A percentile compares a stretch with the other conserved stretches of the same genome.
These are phyloP conservation scores for Phaethon lepturus DNA, from an alignment of 2,113 vertebrate genomes.

Conservation along the genomic window DNA sequence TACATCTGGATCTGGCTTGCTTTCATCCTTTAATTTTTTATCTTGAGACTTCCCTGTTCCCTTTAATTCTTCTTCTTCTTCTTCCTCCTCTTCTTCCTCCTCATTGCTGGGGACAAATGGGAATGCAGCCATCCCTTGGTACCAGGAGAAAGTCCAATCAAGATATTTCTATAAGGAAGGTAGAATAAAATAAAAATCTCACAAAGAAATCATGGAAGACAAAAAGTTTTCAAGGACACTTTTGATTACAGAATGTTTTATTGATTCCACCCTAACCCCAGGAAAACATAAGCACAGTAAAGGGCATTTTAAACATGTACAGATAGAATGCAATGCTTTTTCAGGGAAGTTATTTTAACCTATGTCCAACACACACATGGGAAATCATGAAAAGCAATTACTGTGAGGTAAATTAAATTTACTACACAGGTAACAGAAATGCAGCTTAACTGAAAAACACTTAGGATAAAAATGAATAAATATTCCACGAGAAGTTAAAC, in stretches of 20 bases:
- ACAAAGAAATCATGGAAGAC: background rate
- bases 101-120: conserved; percentile 84
- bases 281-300: background rate
- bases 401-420: background rate
- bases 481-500: background rate
- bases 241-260: background rate
- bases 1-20: conserved; percentile 85
- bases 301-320: background rate
- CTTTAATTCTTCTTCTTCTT: conserved; percentile 60
- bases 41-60: conserved; percentile 67
- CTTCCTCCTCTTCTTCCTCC: conserved; percentile 80
- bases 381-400: background rate
- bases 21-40: conserved; percentile 80
- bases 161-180: conserved; percentile 82
- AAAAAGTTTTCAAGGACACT: background rate
- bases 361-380: background rate
- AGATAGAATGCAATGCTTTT: background rate
- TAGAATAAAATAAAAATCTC: background rate
- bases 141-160: conserved; percentile 91
- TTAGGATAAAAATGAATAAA: background rate
- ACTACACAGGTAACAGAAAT: background rate
- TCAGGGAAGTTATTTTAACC: background rate
- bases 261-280: background rate
- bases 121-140: conserved; percentile 83
- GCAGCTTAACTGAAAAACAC: background rate